Evolutionary conservation across 2,888 invertebrate species (phyloP), one percentile per base, ranked within the genome.

Genomic region (Caenorhabditis macrosperma): DNA sequence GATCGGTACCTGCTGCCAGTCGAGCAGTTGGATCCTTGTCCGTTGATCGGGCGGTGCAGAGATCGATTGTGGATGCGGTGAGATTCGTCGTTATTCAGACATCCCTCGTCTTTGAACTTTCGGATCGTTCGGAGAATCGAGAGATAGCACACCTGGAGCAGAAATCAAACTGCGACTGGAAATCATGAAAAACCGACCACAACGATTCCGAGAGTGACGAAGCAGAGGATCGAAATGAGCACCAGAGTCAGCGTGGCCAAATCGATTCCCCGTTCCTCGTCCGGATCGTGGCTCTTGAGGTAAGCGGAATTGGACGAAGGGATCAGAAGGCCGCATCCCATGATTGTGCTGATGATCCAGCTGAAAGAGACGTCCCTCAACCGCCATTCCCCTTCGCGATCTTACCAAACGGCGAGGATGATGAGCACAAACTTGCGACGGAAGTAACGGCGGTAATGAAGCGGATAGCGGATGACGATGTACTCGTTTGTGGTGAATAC

Each of bases 401-500:
- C 55, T 60, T 54, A 89, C 88, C 89, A 87, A 38, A 72, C 71
- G 5, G 76, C 77, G 9, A 90, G 64, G 44, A 90, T 87, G 20
- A 85, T 66, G 10, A 88, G 60, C 2, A 89, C 88, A 15, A 85
- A 85, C 24, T 86, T 82, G 26, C 90, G 75, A 9, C 87, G 76
- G 38, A 90, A 87, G 66, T 89, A 88, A n/a, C 90, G 76, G 2
- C 90, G 82, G 66, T 90, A 90, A 72, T 89, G 89, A 12, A 90
- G 80, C 7, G 90, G 90, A 74, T 89, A 90, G 15, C 85, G 87
- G 72, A 89, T 89, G 57, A 90, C 86, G 44, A 89, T 81, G 63
- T 85, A 89, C 66, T 90, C 90, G 71, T 90, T 90, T 7, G 88
- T 85, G 0, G 90, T 90, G 82, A 90, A 90, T 3, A 90, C 87